Evolutionary conservation across 53 echinoderm and acorn worm species (phyloP), one percentile per base, ranked within the genome.

Genomic region (Echinometra lucunter): DNA sequence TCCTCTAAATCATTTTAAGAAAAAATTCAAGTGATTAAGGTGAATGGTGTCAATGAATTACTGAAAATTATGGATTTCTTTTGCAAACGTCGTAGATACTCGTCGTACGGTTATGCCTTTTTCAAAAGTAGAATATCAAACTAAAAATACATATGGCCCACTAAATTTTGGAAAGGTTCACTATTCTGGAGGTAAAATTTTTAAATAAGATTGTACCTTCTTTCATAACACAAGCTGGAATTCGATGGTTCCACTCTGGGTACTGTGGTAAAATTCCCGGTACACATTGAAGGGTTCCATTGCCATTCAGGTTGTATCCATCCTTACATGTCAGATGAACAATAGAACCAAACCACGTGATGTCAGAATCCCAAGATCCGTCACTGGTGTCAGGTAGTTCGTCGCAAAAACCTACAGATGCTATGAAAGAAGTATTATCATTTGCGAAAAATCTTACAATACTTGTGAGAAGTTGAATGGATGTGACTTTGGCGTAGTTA

Each of bases 291-390:
- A 69, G 32, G 34, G 69, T 69, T 32, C 15, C 69, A 34, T 15
- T 69, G 10, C 69, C 69, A 32, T 69, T 69, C 30, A 69, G 69
- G 32, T 11, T 69, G 69, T 69, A 69, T 69, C 34, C 69, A 34
- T 69, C 69, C 6, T 0, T 69, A 32, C 69, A 69, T 30, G 32
- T 69, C 2, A 69, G 69, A 69, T 69, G 69, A 69, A 69, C 69
- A 34, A 69, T 69, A 69, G 69, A 69, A 69, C 69, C 69, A 69
- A 69, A 69, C 69, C 69, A 69, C 34, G 69, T 69, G 69, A 69
- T 34, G 13, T 69, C 32, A 34, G 69, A 69, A 69, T 69, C 69
- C 32, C 32, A 69, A 12, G 11, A 69, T 12, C 69, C 69, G 32
- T 34, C 69, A 2, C 11, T 30, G 10, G 69, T 69, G 63, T 63